Base-by-base conservation (phyloP, 2,113 vertebrate species). In the Xenotilapia leptura region DNA sequence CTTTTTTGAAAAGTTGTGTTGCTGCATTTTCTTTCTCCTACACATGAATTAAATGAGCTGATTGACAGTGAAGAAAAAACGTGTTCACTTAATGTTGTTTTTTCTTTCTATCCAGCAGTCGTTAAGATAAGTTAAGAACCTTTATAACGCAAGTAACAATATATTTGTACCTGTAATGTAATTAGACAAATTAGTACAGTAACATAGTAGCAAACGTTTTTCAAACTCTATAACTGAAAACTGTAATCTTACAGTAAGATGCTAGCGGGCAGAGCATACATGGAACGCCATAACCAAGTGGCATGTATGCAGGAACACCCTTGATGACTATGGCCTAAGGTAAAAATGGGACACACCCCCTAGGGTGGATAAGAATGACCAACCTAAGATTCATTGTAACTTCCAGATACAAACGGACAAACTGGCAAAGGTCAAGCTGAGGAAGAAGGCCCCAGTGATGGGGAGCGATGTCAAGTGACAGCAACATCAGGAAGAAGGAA, bases 81-180 rank as follows among this genome's bases (percentile, higher is more conserved):
- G 0, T 33, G 58, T 62, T 62, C 28, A 7, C 0, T 5, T 7
- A 19, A 62, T 62, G 58, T 36, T 62, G 0, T 36, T 7, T 62
- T 36, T 36, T 62, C 56, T 36, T 62, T 62, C 17, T 7, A 12
- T 36, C 31, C 58, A 62, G 58, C 17, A n/a, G 58, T 6, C 1
- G 1, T 36, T 62, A 36, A 62, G 58, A 12, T 62, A 62, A 12
- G 9, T 4, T 62, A n/a, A 62, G 31, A 62, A 62, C 9, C 58
- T 33, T 33, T 62, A 31, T 60, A 60, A 60, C 2, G 0, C 56
- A 60, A 19, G 28, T 0, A 60, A 31, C 28, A 17, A 60, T 1
- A 60, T 10, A 60, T 60, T 60, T 60, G 56, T 60, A 33, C 14
- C 58, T 62, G 4, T 36, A 62, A 62, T 12, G 9, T 5, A 62